Percentiles rank a stretch among this genome's conserved stretches.
phyloP scores from a whole-genome alignment of 1,140 invertebrate species.

The Triops longicaudatus region DNA sequence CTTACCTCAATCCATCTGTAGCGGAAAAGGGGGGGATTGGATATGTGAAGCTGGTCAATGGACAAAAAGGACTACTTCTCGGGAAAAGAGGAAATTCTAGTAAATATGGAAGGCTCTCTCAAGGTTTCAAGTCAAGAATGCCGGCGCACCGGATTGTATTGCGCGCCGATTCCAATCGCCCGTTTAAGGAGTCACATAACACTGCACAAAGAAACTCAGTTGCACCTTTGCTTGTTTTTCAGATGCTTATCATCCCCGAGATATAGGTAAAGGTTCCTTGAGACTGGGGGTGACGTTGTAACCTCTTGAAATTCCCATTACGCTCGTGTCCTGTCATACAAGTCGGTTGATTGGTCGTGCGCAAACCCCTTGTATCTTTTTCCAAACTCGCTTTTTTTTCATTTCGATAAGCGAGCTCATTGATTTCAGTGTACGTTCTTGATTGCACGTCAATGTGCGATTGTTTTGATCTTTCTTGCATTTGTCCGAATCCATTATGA shows the following conservation, averaged over 20 bases:
- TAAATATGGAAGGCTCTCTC: background rate
- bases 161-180: no score
- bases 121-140: background rate
- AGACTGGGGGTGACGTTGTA: no score
- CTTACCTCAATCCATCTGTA: background rate
- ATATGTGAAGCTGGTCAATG: conserved; percentile 11
- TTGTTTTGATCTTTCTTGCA: background rate
- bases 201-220: no score
- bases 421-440: background rate
- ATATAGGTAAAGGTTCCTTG: no score
- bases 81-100: background rate
- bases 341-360: background rate
- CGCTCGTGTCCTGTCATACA: background rate
- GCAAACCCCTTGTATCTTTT: background rate
- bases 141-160: no score
- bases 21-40: background rate
- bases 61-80: background rate
- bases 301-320: background rate
- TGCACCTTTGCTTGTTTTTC: no score
- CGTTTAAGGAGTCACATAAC: no score
- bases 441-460: background rate
- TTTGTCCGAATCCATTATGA: no score
- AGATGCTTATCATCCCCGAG: no score
- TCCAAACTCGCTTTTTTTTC: background rate
- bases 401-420: background rate